These are phyloP conservation scores for Trachemys scripta DNA, from an alignment of 2,113 vertebrate genomes.

Conservation along the genomic window DNA sequence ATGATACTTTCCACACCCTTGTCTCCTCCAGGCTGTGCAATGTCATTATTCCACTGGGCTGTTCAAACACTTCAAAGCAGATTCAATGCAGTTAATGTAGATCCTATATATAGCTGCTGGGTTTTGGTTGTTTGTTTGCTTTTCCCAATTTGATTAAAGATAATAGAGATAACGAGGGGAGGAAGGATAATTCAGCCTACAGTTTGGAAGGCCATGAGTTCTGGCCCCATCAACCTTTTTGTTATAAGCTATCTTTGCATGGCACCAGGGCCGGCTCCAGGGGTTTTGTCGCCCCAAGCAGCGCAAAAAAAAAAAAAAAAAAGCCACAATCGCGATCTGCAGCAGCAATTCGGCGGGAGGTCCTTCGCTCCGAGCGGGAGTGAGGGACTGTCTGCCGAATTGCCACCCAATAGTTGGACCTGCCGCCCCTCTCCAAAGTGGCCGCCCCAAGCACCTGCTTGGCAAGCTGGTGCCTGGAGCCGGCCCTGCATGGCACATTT, in stretches of 20 bases:
- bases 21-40: neutral
- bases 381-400: too few relatives aligned
- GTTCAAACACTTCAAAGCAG: neutral
- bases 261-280: neutral
- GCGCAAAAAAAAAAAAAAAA: too few relatives aligned
- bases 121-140: neutral
- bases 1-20: neutral
- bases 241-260: neutral
- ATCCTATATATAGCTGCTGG: neutral
- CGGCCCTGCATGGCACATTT: neutral
- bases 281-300: too few relatives aligned
- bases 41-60: neutral
- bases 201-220: neutral
- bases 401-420: too few relatives aligned
- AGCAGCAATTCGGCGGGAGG: too few relatives aligned
- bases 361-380: too few relatives aligned
- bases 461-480: too few relatives aligned
- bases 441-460: too few relatives aligned
- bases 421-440: too few relatives aligned
- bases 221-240: neutral
- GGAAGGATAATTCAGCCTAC: neutral
- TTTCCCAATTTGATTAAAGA: neutral
- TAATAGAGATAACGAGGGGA: neutral
- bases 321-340: too few relatives aligned
- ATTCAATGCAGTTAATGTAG: neutral